Conservation (phyloP, 2,888 invertebrate species). For the Caenorhabditis wallacei region DNA sequence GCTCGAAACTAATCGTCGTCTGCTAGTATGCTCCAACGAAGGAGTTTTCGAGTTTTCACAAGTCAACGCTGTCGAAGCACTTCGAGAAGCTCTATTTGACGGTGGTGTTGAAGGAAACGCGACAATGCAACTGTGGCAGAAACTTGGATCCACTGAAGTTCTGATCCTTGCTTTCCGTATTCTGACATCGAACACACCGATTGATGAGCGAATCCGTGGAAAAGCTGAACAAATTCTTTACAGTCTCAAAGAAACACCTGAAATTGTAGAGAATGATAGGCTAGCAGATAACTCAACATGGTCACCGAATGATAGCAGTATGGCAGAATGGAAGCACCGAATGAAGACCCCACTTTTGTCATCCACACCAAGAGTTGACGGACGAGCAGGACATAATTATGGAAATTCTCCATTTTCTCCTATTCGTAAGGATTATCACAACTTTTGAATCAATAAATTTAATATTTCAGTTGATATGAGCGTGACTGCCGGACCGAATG, state of each 20-base stretch:
- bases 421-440: constrained; percentile 47
- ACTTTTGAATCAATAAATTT: too few species aligned
- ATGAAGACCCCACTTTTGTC: constrained; percentile 70
- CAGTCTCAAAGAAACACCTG: constrained; percentile 64
- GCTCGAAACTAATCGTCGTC: constrained; percentile 41
- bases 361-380: constrained; percentile 69
- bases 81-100: constrained; percentile 92
- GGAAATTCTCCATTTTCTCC: constrained; percentile 64
- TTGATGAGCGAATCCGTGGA: constrained; percentile 65
- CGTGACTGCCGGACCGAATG: constrained; percentile 22
- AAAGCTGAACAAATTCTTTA: constrained; percentile 69
- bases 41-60: constrained; percentile 91
- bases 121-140: constrained; percentile 86
- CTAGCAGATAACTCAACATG: constrained; percentile 54
- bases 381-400: not conserved
- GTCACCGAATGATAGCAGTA: constrained; percentile 72
- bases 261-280: constrained; percentile 58
- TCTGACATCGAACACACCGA: constrained; percentile 57
- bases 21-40: constrained; percentile 78
- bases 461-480: constrained; percentile 60
- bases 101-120: constrained; percentile 87
- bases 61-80: constrained; percentile 92
- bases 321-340: constrained; percentile 72
- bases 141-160: constrained; percentile 85
- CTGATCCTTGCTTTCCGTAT: constrained; percentile 65